Evolutionary conservation across 2,113 vertebrate genomes (phyloP), one percentile per base, ranked within the genome.

Genomic region (Gobio gobio): DNA sequence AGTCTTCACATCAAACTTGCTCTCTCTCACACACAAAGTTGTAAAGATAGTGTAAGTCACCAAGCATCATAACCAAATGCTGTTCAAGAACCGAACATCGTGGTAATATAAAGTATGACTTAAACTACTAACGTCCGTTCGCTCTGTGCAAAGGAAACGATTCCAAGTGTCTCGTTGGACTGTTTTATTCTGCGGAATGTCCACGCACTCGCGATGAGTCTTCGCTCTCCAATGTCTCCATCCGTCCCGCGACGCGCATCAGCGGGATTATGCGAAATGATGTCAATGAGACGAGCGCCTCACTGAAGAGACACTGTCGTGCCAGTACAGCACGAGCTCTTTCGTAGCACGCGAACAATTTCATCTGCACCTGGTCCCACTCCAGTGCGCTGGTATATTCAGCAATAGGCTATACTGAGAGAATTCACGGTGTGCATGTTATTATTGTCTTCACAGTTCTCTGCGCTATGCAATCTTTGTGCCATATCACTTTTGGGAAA

Each of bases 201-300:
- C 70, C 40, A 24, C 20, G 33, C 58, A 20, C 56, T 79, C 24
- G 56, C n/a, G 40, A 45, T 12, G 78, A 79, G 78, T 6, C 36
- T 26, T 12, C 63, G 56, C 10, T 45, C 36, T 45, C n/a, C n/a
- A n/a, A n/a, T n/a, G n/a, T n/a, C n/a, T n/a, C 36, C 33, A 61
- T 43, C 33, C 58, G 61, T 79, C 77, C 58, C 58, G 78, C 40
- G 78, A 20, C 58, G 58, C 58, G 58, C 56, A 61, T 61, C 78
- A 29, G 78, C 58, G 78, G 78, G 78, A 79, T 63, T 58, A 79
- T 63, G 78, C 78, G 58, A 63, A 29, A 63, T 79, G 78, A 63
- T 79, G 78, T 79, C 78, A 79, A 63, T 12, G 78, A 79, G 40
- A 63, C 56, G 22, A 63, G 77, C 77, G 56, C 36, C 4, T 73